Base-by-base conservation (phyloP, 2,797 vertebrate genomes). In the Chiropotes sagulatus region DNA sequence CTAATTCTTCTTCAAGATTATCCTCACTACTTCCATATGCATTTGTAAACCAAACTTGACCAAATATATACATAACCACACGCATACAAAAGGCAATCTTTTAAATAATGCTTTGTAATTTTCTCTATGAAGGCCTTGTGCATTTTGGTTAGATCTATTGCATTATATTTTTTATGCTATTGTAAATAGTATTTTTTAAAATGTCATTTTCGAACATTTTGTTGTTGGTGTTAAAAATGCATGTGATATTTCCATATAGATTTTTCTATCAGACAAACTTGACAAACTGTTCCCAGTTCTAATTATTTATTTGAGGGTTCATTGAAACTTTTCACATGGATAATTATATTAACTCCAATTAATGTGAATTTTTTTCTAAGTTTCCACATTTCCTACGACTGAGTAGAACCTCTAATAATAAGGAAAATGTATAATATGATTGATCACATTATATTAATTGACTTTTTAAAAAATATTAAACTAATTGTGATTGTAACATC, bases 101-200 rank as follows among this genome's bases (percentile, higher is more conserved):
- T 93, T 81, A 94, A 95, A 67, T 88, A 48, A 33, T 20, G 4
- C 61, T 81, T 93, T 95, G 1, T 84, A 11, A 73, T 78, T 95
- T 96, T 94, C 39, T 54, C 50, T 67, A 12, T 73, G 79, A 94
- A 72, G 24, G 24, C 1, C 44, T 76, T 88, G 30, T 4, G 50
- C 13, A 70, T 73, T 26, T 90, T 96, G 26, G 22, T 88, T 96
- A 86, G 57, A 28, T 70, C 26, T 54, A 41, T 75, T 81, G 22
- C 20, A 90, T 78, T 57, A 22, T 39, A 91, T 39, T 95, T 96
- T 72, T 75, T 70, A 80, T 88, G 46, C 44, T 61, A 28, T 81
- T 87, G 2, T 81, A 64, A 88, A 70, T 36, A 26, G 26, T 54
- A 33, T 36, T 81, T 33, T 78, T 75, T 5, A 85, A 78, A 84